These are phyloP conservation scores for Drosophila guanche DNA, from an alignment of 1,140 invertebrate species.

Conservation along the genomic window DNA sequence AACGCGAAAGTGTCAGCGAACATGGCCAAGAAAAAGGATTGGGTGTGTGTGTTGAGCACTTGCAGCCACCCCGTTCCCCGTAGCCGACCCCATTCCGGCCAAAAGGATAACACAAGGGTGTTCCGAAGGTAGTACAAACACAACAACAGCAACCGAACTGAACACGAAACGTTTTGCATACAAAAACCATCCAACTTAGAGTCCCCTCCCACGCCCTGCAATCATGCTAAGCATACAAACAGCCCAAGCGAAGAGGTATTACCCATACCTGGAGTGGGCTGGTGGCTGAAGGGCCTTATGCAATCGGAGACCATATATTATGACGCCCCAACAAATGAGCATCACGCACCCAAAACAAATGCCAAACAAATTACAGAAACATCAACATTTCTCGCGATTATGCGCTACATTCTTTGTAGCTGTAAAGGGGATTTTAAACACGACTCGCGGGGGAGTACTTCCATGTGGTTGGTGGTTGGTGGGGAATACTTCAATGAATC, in stretches of 20 bases:
- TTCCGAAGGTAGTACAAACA: slow-evolving; percentile 48
- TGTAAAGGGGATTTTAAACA: slow-evolving; percentile 4
- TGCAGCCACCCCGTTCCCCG: slow-evolving; percentile 38
- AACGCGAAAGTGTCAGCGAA: slow-evolving; percentile 77
- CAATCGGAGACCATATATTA: slow-evolving; percentile 51
- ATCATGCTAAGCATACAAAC: slow-evolving; percentile 55
- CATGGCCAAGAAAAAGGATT: slow-evolving; percentile 30
- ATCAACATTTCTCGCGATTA: slow-evolving; percentile 48
- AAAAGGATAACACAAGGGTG: slow-evolving; percentile 64
- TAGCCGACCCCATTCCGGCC: slow-evolving; percentile 15
- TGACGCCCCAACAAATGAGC: slow-evolving; percentile 28
- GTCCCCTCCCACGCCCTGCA: slow-evolving; percentile 12
- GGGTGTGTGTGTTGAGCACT: slow-evolving; percentile 37
- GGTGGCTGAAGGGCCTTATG: slow-evolving; percentile 34
- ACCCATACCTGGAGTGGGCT: slow-evolving; percentile 14
- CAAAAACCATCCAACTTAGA: slow-evolving; percentile 27
- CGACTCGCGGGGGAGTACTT: no score
- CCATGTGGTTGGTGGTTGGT: slow-evolving; percentile 7
- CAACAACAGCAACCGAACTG: slow-evolving; percentile 37
- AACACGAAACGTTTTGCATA: slow-evolving; percentile 46
- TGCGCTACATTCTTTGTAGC: slow-evolving; percentile 35
- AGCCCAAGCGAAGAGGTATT: not conserved
- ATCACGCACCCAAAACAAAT: slow-evolving; percentile 3
- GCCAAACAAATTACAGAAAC: slow-evolving; percentile 54
- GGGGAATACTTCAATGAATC: slow-evolving; percentile 4